Evolutionary conservation across 1,140 invertebrate species (phyloP).

Genomic region (Zaprionus ornatus): DNA sequence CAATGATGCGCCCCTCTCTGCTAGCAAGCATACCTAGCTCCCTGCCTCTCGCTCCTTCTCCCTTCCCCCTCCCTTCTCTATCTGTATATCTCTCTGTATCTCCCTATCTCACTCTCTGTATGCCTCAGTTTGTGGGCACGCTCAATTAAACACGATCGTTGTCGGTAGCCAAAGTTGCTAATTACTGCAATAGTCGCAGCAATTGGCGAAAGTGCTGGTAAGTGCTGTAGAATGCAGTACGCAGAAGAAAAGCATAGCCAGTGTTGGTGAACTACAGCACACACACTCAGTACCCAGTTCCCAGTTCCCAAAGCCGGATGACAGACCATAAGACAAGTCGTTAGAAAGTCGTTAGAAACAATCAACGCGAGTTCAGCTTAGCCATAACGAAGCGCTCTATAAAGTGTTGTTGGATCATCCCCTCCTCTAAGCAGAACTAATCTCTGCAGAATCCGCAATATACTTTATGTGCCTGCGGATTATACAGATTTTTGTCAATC

Average conservation of each 20-base stretch:
- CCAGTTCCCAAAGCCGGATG: neutral
- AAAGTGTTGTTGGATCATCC: neutral
- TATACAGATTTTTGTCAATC: neutral
- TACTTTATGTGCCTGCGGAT: neutral
- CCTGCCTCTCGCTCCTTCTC: neutral
- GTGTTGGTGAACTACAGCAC: constrained; percentile 26
- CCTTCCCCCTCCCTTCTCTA: neutral
- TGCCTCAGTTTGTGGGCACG: constrained; percentile 35
- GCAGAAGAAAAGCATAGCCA: constrained; percentile 17
- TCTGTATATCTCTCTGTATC: neutral
- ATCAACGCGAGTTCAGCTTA: constrained; percentile 2
- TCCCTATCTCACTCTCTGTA: constrained; percentile 7
- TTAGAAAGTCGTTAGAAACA: constrained; percentile 8
- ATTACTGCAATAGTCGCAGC: constrained; percentile 48
- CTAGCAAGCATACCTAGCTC: constrained; percentile 16
- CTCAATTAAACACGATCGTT: constrained; percentile 81
- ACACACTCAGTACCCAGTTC: neutral
- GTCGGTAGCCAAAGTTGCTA: constrained; percentile 65
- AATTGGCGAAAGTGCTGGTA: constrained; percentile 33
- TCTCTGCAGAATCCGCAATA: neutral
- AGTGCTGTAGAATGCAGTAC: neutral
- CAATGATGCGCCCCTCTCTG: constrained; percentile 7
- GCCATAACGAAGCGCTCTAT: constrained; percentile 4
- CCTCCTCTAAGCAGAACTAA: neutral
- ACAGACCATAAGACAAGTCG: neutral